Evolutionary conservation across 2,113 vertebrate genomes (phyloP), one percentile per base, ranked within the genome.

Genomic region (Microtus pennsylvanicus): DNA sequence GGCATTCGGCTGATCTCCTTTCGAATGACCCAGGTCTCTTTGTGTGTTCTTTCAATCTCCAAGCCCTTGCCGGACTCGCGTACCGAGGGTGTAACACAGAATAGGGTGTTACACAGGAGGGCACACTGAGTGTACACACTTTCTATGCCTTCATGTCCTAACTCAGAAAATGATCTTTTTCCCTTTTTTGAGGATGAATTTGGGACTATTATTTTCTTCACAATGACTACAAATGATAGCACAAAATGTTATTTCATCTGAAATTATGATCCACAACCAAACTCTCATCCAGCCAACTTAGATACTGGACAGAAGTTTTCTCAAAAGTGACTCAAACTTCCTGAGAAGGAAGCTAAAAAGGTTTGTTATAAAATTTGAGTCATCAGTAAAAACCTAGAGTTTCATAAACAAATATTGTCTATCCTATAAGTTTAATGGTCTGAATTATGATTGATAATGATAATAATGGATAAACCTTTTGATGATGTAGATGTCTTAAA

Each of bases 361-460:
- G 77, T 74, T 19, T 93, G 33, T 77, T 42, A 86, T 93, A 86
- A 97, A 95, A 89, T 82, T 80, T 70, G 16, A 94, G 33, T 45
- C 93, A 47, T 95, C 45, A 82, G 8, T 61, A 87, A 94, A 96
- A 75, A 92, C 83, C 74, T 12, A 87, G 19, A 72, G 72, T 70
- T 92, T 92, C 2, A 52, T 52, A 52, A 14, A 52, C 47, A 14
- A 52, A 52, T 42, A 63, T 65, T 35, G 14, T 26, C 1, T 78
- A 45, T 9, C 47, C 30, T 24, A 47, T 90, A 33, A 55, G 3
- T 42, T 42, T 96, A 86, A 7, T 55, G 95, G 47, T 61, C 94
- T 96, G 55, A 55, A 55, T 55, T 58, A 35, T 94, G 52, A 87
- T 78, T 86, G 5, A 35, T 77, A 47, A 92, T 78, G 86, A 61